Conservation (phyloP, 2,888 invertebrate species). For the Meghimatium bilineatum region DNA sequence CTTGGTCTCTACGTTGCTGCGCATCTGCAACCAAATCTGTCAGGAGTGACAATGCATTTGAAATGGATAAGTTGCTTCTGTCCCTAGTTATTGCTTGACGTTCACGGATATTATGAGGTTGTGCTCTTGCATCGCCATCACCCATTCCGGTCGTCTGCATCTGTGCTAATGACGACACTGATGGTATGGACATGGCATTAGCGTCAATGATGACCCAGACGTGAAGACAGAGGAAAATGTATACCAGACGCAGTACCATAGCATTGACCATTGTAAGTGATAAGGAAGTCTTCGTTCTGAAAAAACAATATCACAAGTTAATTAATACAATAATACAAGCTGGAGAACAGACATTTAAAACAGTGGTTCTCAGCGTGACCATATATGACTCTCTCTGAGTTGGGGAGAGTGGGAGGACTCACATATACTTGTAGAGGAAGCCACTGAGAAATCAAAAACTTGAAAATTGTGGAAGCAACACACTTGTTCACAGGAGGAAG, state of each 20-base stretch:
- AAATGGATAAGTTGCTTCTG: not conserved
- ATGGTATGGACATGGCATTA: not conserved
- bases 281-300: not conserved
- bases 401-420: no score
- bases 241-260: not conserved
- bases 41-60: not conserved
- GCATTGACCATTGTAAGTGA: not conserved
- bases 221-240: not conserved
- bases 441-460: no score
- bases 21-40: not conserved
- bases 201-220: not conserved
- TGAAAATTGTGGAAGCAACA: no score
- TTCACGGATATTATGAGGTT: not conserved
- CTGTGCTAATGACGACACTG: not conserved
- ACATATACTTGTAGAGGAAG: no score
- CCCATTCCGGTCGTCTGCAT: not conserved
- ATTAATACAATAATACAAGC: no score
- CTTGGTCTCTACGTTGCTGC: not conserved
- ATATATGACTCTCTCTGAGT: no score
- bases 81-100: not conserved
- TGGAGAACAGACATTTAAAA: no score
- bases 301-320: not conserved
- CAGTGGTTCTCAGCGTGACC: no score
- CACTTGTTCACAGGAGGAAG: no score
- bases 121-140: not conserved